Base-by-base conservation (phyloP, 2,888 invertebrate genomes). In the Bembecia ichneumoniformis region DNA sequence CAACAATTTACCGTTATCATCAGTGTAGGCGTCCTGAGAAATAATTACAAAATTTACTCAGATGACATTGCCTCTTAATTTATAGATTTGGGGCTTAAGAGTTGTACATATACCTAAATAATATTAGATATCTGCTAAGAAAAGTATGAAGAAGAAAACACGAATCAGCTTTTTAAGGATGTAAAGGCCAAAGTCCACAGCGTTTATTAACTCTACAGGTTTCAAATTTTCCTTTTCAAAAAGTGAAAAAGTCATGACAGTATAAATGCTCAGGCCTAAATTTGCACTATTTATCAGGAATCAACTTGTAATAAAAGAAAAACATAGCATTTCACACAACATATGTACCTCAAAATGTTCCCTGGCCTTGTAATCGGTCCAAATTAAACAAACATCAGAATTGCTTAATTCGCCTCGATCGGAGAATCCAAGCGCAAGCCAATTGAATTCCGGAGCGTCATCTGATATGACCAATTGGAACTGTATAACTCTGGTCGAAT, bases 391-490 rank as follows among this genome's bases (percentile, higher is more conserved):
- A 53, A 94, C 91, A 79, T 97, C 96, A 0, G 95, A 94, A 43
- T 91, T 90, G 53, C 89, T 89, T 3, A 90, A 64, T 46, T 91
- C 89, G 1, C 96, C 96, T 52, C 93, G 90, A 64, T 95, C 91
- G 1, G 96, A 96, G 80, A 96, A 96, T 35, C 96, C 96, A 47
- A 96, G 66, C 0, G 93, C 95, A 63, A 96, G 92, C 96, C 96
- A 96, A 48, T 87, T 87, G 61, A 78, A 76, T 0, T 71, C 68
- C 10, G 87, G 84, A 0, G 76, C 74, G 44, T 79, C 73, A 1
- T 78, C 72, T 0, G 89, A 82, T 44, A 90, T 63, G 48, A 88
- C 77, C 13, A 92, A 65, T 61, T 88, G 87, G 57, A 91, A 90
- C 16, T 68, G 64, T 48, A 87, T 75, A 58, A 74, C 80, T 47